Conservation (phyloP, 2,113 vertebrate genomes). For the Eubucco bourcierii region DNA sequence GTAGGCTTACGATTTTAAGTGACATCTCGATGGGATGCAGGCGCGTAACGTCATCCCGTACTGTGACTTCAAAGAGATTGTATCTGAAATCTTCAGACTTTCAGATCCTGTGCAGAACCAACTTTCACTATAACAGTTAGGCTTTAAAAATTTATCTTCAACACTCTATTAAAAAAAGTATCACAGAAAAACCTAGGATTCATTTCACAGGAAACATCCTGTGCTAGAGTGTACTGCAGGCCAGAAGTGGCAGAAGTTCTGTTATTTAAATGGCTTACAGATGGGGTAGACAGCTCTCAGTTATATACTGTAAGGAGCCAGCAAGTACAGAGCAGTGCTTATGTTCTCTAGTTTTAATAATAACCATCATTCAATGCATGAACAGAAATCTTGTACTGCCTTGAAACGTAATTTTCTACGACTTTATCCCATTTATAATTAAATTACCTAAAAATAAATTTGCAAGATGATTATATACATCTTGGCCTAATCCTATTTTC, state of each 20-base stretch:
- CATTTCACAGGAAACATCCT: not conserved
- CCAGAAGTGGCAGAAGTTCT: not conserved
- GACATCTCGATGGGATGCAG: not conserved
- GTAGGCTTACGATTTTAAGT: not conserved
- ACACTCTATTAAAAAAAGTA: not conserved
- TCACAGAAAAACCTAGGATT: not conserved
- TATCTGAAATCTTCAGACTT: not conserved
- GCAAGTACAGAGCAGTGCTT: not conserved
- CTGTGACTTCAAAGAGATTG: not conserved
- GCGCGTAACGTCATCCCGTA: rapidly evolving
- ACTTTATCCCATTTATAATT: conserved; percentile 51
- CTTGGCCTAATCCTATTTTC: conserved; percentile 35
- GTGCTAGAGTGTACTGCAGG: not conserved
- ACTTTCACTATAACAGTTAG: not conserved
- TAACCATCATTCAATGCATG: not conserved
- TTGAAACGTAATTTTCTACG: conserved; percentile 21
- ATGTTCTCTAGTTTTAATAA: not conserved
- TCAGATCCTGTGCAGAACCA: not conserved
- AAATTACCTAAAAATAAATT: conserved; percentile 25
- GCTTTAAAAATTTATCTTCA: not conserved
- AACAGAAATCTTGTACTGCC: not conserved
- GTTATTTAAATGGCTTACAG: not conserved
- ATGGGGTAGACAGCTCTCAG: not conserved
- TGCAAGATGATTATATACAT: not conserved
- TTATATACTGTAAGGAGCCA: not conserved